Base-by-base conservation (phyloP, 2,888 invertebrate genomes). In the Myathropa florea region DNA sequence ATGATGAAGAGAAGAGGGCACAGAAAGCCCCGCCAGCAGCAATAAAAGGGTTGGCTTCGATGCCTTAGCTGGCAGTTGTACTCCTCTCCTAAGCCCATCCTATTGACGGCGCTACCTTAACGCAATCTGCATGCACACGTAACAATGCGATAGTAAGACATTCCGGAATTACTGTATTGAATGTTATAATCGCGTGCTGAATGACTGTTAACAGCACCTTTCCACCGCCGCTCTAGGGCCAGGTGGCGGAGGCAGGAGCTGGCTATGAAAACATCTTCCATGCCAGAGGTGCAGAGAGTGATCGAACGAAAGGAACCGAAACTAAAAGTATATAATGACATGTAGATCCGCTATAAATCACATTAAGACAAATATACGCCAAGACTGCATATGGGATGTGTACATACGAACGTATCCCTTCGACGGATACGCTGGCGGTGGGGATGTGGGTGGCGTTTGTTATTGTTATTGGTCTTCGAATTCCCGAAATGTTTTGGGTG, bases 71-170 rank as follows among this genome's bases (percentile, higher is more conserved):
- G 61, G 36, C 28, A 24, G 71, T 76, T 84, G 26, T 24, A 28
- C 73, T 18, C 14, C 18, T 46, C 46, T 46, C n/a, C 46, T 3
- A n/a, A 18, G 46, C 46, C 46, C 46, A 46, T 46, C 46, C 46
- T 46, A 46, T 46, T 46, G 21, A 26, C 30, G 73, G 57, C 73
- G 59, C 61, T 70, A 70, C 70, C 78, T 63, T 26, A 28, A 60
- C 86, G 82, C 86, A 86, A 88, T 83, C 87, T 89, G 88, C 88
- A 87, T 89, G 88, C 87, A 81, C 83, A 88, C 88, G 88, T 84
- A 81, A 84, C 83, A 88, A 83, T n/a, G n/a, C n/a, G n/a, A n/a
- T 88, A 88, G 80, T 80, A 82, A 88, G 83, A 87, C 65, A 80
- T 60, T 87, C 87, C 77, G 78, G 81, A 88, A 78, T 78, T 88